Base-by-base conservation (phyloP, 2,888 invertebrate species). In the Himalopsyche anomala region DNA sequence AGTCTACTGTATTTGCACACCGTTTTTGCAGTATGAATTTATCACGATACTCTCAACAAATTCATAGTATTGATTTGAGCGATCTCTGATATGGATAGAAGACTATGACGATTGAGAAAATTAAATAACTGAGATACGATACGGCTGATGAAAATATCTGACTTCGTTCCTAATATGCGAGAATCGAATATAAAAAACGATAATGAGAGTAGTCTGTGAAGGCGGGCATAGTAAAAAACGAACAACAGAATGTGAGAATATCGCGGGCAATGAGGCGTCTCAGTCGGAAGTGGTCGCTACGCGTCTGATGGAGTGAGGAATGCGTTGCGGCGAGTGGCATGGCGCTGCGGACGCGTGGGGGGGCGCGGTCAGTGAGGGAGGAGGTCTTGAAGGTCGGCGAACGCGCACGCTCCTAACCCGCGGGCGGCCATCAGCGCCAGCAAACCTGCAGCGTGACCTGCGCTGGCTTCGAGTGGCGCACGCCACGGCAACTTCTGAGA, bases 331-430 rank as follows among this genome's bases (percentile, higher is more conserved):
- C 62, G 62, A 62, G 19, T 62, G 62, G 62, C 62, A 8, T 62
- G 62, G 9, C 19, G 62, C 62, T 8, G 62, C 28, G 19, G 74
- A 15, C 28, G 74, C 74, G 74, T 38, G 36, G 74, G 74, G 74
- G 90, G 89, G 87, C 74, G 89, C 90, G 90, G 92, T 94, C 95
- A 95, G 95, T 95, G 95, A 89, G 94, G 94, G 92, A 96, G 94
- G 91, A 97, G 95, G 92, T 97, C 97, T 90, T 96, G 95, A 90
- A 98, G 95, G 92, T 97, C 97, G 90, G 98, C 97, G 94, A 99
- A 99, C 92, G 98, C 99, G 95, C 98, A 98, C 87, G 98, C 96
- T 90, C 98, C 98, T 89, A 99, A 95, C 88, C 97, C 97, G 89
- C 96, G 95, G 91, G 95, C 96, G 89, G 98, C 96, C 98, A 99